Conservation (phyloP, 2,888 invertebrate genomes). For the Cartodere bifasciata region DNA sequence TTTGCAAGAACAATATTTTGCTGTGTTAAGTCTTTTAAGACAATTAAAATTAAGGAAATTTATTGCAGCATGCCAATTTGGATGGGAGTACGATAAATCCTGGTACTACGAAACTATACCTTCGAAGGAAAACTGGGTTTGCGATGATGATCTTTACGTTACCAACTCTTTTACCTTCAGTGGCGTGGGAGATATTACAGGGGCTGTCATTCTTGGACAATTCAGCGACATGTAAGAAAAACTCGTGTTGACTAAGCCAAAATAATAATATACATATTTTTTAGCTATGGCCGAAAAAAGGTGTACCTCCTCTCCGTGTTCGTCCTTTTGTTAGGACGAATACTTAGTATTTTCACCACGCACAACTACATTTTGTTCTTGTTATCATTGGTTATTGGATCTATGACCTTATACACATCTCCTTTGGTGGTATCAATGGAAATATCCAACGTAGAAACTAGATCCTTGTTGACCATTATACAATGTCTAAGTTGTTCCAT, state of each 20-base stretch:
- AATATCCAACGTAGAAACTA: constrained; percentile 38
- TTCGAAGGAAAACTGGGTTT: constrained; percentile 44
- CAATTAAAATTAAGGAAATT: too few relatives aligned
- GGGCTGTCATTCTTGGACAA: constrained; percentile 43
- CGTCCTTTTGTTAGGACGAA: constrained; percentile 34
- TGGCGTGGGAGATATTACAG: constrained; percentile 41
- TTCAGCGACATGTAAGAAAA: constrained; percentile 43
- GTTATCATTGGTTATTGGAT: constrained; percentile 33
- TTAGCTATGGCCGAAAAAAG: constrained; percentile 38
- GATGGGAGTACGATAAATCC: constrained; percentile 42
- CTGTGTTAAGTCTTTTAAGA: too few relatives aligned
- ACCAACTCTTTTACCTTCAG: constrained; percentile 41
- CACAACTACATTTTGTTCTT: constrained; percentile 34
- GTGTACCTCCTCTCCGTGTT: constrained; percentile 38
- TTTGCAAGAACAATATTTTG: too few relatives aligned
- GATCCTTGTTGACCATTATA: constrained; percentile 38
- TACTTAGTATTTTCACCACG: constrained; percentile 32
- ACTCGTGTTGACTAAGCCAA: constrained; percentile 6
- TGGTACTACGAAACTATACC: constrained; percentile 41
- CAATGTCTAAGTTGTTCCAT: constrained; percentile 41
- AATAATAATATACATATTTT: constrained; percentile 3
- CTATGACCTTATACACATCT: constrained; percentile 37
- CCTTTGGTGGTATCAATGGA: constrained; percentile 42
- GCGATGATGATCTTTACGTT: constrained; percentile 39
- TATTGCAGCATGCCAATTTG: constrained; percentile 37